Base-by-base conservation (phyloP, 1,140 invertebrate species). In the Scaptomyza pallida region DNA sequence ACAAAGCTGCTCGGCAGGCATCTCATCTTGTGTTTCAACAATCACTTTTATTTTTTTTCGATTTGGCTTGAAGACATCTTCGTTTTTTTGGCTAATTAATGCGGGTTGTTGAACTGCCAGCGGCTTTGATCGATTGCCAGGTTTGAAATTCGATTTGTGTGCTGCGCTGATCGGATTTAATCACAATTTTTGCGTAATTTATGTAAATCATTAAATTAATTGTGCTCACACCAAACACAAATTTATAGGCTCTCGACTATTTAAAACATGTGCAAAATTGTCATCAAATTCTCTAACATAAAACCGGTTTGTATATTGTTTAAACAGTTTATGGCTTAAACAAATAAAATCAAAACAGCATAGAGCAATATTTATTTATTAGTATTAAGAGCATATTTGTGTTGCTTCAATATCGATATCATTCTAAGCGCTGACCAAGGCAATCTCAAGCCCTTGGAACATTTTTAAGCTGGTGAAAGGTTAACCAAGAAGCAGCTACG, bases 31-130 rank as follows among this genome's bases (percentile, higher is more conserved):
- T 26, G 60, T 44, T 75, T 78, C 82, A 86, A 86, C 82, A 88
- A 88, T 86, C 82, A 88, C 82, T 86, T 88, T 77, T 77, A 9
- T 33, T 62, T 15, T 45, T 60, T 48, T 15, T 50, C 44, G 40
- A 15, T 15, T 30, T 37, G 6, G 44, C 3, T 50, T 61, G 17
- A 72, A 71, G 61, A 50, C 52, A 65, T 71, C 62, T 57, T 71
- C 67, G 44, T 30, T 67, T n/a, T 50, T 50, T 40, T 57, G n/a
- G 40, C 47, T 77, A 86, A 82, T 65, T 65, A 45, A 78, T 88
- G 55, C 72, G 78, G 81, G 82, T 88, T 86, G 67, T 78, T 86
- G 81, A 86, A 86, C 81, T 63, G 78, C 74, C 55, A 62, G 45
- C 71, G 65, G 57, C 16, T 50, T 48, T 86, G 81, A 85, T 74